phyloP scores from a whole-genome alignment of 2,797 vertebrate genomes.

The Hozukius guyotensis region DNA sequence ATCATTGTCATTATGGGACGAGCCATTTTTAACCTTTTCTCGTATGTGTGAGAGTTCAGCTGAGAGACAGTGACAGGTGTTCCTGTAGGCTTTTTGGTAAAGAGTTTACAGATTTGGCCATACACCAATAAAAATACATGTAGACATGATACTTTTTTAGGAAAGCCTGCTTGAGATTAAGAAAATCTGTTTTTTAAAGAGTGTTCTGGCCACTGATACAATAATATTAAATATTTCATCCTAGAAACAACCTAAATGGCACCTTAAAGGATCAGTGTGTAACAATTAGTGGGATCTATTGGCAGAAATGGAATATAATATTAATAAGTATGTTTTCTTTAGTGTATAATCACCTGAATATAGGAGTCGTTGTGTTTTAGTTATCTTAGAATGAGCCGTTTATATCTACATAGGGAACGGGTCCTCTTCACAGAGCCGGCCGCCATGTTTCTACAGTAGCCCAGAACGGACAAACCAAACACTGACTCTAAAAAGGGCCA shows the following conservation, averaged over 20 bases:
- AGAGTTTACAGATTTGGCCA: not conserved
- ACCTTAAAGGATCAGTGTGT: not conserved
- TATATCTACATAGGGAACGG: no score
- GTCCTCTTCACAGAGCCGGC: no score
- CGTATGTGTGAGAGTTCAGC: not conserved
- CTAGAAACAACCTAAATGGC: not conserved
- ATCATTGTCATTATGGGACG: constrained; percentile 5
- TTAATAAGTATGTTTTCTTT: no score
- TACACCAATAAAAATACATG: not conserved
- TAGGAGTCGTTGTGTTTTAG: no score
- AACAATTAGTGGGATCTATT: no score
- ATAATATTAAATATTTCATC: not conserved
- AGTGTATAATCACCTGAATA: no score
- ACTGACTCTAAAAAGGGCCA: no score
- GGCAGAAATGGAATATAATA: no score
- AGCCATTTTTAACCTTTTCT: constrained; percentile 34
- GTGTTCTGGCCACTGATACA: not conserved
- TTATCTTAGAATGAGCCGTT: no score
- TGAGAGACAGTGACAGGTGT: constrained; percentile 4
- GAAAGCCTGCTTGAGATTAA: not conserved
- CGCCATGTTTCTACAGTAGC: no score
- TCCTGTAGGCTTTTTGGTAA: not conserved
- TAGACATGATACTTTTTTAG: not conserved
- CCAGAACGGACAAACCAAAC: no score
- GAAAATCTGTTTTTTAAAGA: not conserved